Evolutionary conservation across 2,888 invertebrate genomes (phyloP), one percentile per base, ranked within the genome.

Genomic region (Trachelus iudaicus): DNA sequence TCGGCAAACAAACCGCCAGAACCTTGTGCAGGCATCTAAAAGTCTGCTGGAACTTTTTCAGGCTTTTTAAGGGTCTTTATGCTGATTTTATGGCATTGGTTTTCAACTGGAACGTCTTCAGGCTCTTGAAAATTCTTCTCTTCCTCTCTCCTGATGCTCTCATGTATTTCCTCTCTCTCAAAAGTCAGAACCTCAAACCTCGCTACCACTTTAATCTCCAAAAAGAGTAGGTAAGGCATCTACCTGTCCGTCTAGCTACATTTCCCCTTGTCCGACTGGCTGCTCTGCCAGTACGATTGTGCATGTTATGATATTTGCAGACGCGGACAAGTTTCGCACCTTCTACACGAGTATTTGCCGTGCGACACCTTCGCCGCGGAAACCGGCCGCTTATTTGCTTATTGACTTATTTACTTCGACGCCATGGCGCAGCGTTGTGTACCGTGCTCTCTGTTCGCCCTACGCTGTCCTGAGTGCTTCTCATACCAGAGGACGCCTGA

Each of bases 371-470:
- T 37, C 82, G 82, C 84, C 82, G 82, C 83, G 83, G 85, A 80
- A 87, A 86, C 85, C 85, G 82, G 85, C 83, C 84, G 86, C 82
- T 86, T 88, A 88, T 88, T 89, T 89, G 88, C 89, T 89, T 89
- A 89, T 89, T 87, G 88, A 89, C 88, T 85, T 85, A 56, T 56
- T 56, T 56, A 56, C 40, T 23, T 23, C 40, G 40, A 56, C 40
- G 40, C 40, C 40, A 23, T 23, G 34, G 76, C 75, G 76, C 34
- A 69, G 78, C 33, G n/a, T 71, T 81, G 80, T 83, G 81, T 83
- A 75, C 81, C 75, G 75, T 83, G 82, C 83, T 80, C 83, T 83
- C 75, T 77, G 77, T 77, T 75, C 76, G 69, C n/a, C 40, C 77
- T 77, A 56, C 40, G 40, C 1, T 6, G 23, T 56, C 40, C 37